Percentiles rank a stretch among this genome's conserved stretches.
phyloP scores from a whole-genome alignment of 2,888 invertebrate genomes.

The Cheilosia urbana region DNA sequence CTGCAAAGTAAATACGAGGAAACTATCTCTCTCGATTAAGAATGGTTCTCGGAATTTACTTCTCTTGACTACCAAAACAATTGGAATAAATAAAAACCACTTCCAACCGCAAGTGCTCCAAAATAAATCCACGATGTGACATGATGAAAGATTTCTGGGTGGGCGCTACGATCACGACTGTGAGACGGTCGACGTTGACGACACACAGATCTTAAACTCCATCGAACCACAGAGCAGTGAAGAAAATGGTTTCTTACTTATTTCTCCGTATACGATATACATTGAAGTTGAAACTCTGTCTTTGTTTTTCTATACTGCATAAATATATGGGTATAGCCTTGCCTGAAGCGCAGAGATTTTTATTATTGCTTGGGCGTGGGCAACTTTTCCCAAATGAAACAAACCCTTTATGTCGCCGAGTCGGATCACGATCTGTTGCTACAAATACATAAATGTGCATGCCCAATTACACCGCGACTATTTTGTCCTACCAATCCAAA shows the following conservation, averaged over 20 bases:
- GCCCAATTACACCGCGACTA: not conserved
- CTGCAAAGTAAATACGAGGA: constrained; percentile 11
- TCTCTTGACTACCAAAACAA: not conserved
- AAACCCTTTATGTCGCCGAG: constrained; percentile 34
- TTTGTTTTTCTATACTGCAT: constrained; percentile 3
- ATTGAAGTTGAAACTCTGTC: constrained; percentile 3
- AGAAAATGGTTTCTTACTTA: constrained; percentile 34
- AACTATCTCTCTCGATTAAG: not conserved
- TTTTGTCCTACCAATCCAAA: not conserved
- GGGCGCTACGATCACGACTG: constrained; percentile 48
- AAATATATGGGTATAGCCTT: constrained; percentile 11
- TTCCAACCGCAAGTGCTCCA: constrained; percentile 49
- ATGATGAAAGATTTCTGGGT: constrained; percentile 69
- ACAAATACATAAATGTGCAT: not conserved
- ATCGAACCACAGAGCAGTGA: constrained; percentile 42
- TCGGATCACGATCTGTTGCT: constrained; percentile 39
- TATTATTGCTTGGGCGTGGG: constrained; percentile 47
- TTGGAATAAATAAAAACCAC: constrained; percentile 34
- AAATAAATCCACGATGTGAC: constrained; percentile 62
- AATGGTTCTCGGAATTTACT: not conserved
- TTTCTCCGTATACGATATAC: not conserved
- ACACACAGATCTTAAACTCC: constrained; percentile 49
- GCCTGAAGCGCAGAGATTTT: constrained; percentile 17
- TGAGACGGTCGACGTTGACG: constrained; percentile 19
- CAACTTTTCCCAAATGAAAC: constrained; percentile 46